Evolutionary conservation across 2,113 vertebrate genomes (phyloP).

Genomic region (Ptyas mucosa): DNA sequence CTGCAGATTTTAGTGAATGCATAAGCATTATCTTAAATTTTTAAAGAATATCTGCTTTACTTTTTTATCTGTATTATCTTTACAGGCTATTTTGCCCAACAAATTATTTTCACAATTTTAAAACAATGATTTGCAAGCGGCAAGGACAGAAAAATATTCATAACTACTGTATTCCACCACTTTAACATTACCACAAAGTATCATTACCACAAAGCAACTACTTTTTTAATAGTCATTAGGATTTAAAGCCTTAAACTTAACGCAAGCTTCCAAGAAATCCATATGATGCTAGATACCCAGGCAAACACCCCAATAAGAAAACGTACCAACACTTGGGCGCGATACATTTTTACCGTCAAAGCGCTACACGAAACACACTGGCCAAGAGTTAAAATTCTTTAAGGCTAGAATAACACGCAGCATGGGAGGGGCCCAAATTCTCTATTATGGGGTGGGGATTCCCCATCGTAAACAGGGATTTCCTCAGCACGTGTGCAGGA

Average conservation of each 20-base stretch:
- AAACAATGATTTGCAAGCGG: background rate
- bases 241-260: background rate
- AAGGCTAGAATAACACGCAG: background rate
- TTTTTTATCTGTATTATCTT: background rate
- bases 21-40: background rate
- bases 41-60: background rate
- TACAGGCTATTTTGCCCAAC: background rate
- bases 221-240: background rate
- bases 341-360: background rate
- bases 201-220: background rate
- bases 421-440: conserved; percentile 23
- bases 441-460: conserved; percentile 21
- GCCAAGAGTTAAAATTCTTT: conserved; percentile 8
- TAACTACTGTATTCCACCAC: conserved; percentile 19
- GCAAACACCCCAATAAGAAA: background rate
- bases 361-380: background rate
- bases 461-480: conserved; percentile 30
- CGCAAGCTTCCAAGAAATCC: background rate
- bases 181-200: background rate
- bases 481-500: conserved; percentile 22
- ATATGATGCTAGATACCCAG: background rate
- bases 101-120: background rate
- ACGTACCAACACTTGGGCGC: background rate
- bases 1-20: background rate
- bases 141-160: conserved; percentile 21